Percentiles rank a stretch among this genome's conserved stretches.
Conservation (phyloP, 2,888 invertebrate genomes). For the Cephus runcator region DNA sequence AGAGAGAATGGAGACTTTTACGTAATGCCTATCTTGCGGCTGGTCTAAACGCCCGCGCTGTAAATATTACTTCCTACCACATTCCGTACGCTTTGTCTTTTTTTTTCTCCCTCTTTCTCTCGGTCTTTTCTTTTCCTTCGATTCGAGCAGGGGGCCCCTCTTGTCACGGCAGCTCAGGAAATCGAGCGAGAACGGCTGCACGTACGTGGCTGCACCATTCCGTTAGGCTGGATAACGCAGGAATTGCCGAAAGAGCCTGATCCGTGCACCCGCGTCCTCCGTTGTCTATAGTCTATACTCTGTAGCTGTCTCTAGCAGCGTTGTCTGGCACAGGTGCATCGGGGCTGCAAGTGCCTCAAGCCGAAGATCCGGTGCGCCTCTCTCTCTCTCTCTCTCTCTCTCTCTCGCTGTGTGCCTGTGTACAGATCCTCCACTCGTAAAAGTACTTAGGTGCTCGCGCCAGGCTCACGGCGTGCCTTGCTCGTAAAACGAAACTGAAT, state of each 20-base stretch:
- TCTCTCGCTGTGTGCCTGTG: not conserved
- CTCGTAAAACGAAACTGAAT: slow-evolving; percentile 60
- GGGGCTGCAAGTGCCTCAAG: not conserved
- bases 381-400: not conserved
- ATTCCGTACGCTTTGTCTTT: not conserved
- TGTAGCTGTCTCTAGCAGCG: not conserved
- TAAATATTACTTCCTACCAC: slow-evolving; percentile 2
- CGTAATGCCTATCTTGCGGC: not conserved
- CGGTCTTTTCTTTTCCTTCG: not conserved
- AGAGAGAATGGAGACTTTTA: not conserved
- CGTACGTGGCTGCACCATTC: not conserved
- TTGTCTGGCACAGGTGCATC: not conserved
- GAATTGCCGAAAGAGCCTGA: not conserved
- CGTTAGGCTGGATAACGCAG: not conserved
- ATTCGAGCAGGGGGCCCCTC: not conserved
- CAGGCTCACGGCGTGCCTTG: slow-evolving; percentile 42
- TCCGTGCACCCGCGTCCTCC: not conserved
- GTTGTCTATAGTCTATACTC: too few relatives aligned
- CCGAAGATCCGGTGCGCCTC: not conserved
- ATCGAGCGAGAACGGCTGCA: not conserved
- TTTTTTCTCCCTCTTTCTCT: not conserved
- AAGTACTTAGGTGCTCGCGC: slow-evolving; percentile 36
- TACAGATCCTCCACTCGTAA: slow-evolving; percentile 17
- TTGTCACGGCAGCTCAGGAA: not conserved
- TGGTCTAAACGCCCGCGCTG: not conserved